Evolutionary conservation across 1,140 invertebrate genomes (phyloP), one percentile per base, ranked within the genome.

Genomic region (Apis laboriosa): DNA sequence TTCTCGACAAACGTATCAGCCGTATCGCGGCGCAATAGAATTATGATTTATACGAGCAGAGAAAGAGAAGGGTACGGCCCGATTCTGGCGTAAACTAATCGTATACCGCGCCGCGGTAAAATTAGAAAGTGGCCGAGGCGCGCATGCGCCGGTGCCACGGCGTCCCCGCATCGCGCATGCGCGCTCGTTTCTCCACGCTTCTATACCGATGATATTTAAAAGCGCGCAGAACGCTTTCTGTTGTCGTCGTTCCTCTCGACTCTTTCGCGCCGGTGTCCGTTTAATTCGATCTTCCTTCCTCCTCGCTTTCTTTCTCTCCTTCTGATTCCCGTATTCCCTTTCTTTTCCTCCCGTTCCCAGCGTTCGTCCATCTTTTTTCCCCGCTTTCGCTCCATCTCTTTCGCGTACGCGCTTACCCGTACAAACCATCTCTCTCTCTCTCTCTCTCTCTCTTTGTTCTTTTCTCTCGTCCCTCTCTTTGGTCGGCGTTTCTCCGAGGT

Each of bases 261-360:
- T 83, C 82, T 86, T 89, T 84, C 77, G 80, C 86, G 77, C 63
- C 34, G 75, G 63, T 85, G 84, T 77, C 82, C 77, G 89, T 86
- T 90, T 87, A 87, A 90, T 90, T 91, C 88, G 87, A 89, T 88
- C 86, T 84, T 63, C 56, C 53, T 60, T 64, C 61, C 51, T 63
- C 53, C 60, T 55, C 58, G 15, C 51, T 61, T 49, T 49, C 43
- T n/a, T 34, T 3, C 53, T 53, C 66, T 43, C 60, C 55, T 51
- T n/a, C 43, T 60, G n/a, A 11, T 13, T n/a, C 73, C 55, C 71
- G 53, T n/a, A n/a, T n/a, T 21, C 21, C 63, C 74, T 43, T 8
- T 56, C 28, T 34, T 1, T 5, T 21, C 19, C 61, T 8, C 9
- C 3, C 8, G 3, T 0, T 19, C 55, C 17, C 56, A 66, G 56